Conservation (phyloP, 2,113 vertebrate species). For the Aythya baeri region DNA sequence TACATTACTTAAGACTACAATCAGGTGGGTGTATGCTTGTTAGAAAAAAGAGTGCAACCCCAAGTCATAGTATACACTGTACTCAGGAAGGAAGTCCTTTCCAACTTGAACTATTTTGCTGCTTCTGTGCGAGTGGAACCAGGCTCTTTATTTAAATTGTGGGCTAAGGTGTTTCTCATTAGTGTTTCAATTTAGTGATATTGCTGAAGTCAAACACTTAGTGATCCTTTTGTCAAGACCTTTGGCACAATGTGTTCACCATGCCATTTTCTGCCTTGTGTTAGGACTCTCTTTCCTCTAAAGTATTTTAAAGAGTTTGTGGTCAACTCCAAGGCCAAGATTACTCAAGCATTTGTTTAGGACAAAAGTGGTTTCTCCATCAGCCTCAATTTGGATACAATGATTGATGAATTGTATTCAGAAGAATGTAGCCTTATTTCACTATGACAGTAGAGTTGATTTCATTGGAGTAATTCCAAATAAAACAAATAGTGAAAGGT, state of each 20-base stretch:
- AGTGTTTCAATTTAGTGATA: not conserved
- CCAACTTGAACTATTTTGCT: not conserved
- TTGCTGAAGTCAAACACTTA: not conserved
- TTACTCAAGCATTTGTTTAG: not conserved
- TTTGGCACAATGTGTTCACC: not conserved
- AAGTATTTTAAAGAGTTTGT: not conserved
- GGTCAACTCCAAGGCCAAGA: not conserved
- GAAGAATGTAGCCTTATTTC: not conserved
- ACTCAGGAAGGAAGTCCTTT: not conserved
- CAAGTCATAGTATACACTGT: not conserved
- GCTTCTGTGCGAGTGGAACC: not conserved
- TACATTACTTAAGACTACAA: not conserved
- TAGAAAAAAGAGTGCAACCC: not conserved
- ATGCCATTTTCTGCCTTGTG: not conserved
- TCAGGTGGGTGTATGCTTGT: not conserved
- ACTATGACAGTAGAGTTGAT: not conserved
- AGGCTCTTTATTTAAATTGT: not conserved
- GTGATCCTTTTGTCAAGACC: not conserved
- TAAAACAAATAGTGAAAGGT: not conserved
- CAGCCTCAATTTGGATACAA: not conserved
- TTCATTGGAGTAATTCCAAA: not conserved
- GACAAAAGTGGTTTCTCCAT: not conserved
- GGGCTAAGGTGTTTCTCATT: not conserved
- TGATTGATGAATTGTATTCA: not conserved
- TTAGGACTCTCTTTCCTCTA: not conserved